phyloP scores from a whole-genome alignment of 1,140 invertebrate genomes.

The Drosophila littoralis region DNA sequence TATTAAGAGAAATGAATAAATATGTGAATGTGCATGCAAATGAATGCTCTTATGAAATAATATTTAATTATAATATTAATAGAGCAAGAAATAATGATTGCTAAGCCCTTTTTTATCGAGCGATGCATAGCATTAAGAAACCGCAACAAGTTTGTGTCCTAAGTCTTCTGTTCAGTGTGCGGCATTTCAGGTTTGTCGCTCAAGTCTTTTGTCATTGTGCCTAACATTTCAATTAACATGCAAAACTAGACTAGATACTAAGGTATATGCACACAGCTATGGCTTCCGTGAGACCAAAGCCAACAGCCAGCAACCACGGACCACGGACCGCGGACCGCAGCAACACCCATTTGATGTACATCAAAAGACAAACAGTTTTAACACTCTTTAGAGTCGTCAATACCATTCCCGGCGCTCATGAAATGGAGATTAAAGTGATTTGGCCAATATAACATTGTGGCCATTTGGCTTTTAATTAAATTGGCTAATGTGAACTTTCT shows the following conservation, averaged over 20 bases:
- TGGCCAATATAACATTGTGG: conserved; percentile 38
- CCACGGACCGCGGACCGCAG: not conserved
- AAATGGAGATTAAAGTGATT: conserved; percentile 61
- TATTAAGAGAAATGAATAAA: not conserved
- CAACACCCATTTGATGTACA: conserved; percentile 4
- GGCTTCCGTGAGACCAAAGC: conserved; percentile 60
- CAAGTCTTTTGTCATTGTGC: conserved; percentile 53
- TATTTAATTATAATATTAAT: not conserved
- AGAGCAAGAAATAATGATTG: not conserved
- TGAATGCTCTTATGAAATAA: not conserved
- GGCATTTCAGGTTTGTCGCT: conserved; percentile 59
- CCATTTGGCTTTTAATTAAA: conserved; percentile 57
- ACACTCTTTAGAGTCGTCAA: conserved; percentile 28
- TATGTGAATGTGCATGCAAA: conserved; percentile 13
- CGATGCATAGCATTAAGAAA: conserved; percentile 5
- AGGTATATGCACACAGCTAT: conserved; percentile 17
- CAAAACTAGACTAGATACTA: not conserved
- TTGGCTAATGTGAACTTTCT: conserved; percentile 62
- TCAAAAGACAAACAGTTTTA: conserved; percentile 24
- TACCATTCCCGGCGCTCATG: conserved; percentile 56
- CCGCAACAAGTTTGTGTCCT: conserved; percentile 34
- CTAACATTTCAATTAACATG: conserved; percentile 70
- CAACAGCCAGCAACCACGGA: conserved; percentile 18
- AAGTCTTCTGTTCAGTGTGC: conserved; percentile 28
- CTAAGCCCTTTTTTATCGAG: conserved; percentile 1